Base-by-base conservation (phyloP, 2,113 vertebrate genomes). In the Peromyscus maniculatus region DNA sequence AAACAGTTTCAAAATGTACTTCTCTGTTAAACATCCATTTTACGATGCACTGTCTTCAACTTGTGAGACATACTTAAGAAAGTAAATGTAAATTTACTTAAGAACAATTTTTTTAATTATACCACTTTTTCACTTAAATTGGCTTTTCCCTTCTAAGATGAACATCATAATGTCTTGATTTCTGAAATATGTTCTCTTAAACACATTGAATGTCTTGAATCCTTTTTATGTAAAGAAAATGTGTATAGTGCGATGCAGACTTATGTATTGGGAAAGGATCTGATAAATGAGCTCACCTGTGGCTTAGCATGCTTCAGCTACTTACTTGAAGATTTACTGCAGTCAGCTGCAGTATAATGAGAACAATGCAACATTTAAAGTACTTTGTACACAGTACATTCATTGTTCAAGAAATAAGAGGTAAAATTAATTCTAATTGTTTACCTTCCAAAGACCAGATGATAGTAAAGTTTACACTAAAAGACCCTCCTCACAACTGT, bases 41-140 rank as follows among this genome's bases (percentile, higher is more conserved):
- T 24, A n/a, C 95, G 39, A 94, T 55, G 9, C 0, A 82, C 0
- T 82, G 2, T 66, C 31, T 39, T 95, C 10, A 89, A 91, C 92
- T 86, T 69, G 94, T 43, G 64, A 93, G 0, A 89, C 52, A 89
- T 5, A 97, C 15, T 97, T 87, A 90, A 92, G 17, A 91, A 96
- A 92, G 17, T 78, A 95, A 92, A 94, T 31, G 2, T 52, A 7
- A 49, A 75, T 93, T 93, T 55, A 88, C 75, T 79, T 78, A 79
- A 89, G 57, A 93, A 79, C 10, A 77, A n/a, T 87, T 86, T 66
- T 46, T 64, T 43, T 43, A 96, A 80, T 62, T 87, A 78, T 69
- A 52, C 16, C 77, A 94, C 13, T 69, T 93, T 89, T 83, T 79
- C 59, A 87, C 69, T 91, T 93, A 88, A 87, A 93, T 2, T 92